These are phyloP conservation scores for Promerops cafer DNA, from an alignment of 2,113 vertebrate species.

Conservation along the genomic window DNA sequence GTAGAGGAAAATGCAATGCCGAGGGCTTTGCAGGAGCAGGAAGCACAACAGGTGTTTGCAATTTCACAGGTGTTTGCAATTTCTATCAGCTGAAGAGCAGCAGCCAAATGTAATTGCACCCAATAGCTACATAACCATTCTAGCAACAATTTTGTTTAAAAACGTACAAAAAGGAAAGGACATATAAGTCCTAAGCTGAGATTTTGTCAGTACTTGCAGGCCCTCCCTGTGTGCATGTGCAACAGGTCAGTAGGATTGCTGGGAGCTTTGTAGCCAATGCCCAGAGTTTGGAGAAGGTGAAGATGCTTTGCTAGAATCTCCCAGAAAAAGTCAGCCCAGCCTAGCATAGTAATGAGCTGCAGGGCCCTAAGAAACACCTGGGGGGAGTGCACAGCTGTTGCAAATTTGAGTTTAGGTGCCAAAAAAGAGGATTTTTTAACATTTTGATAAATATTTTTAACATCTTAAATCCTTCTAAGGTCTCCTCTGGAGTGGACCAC, in stretches of 20 bases:
- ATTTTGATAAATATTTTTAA: not conserved
- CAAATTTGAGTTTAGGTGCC: not conserved
- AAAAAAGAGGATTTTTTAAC: not conserved
- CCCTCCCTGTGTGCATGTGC: accelerated
- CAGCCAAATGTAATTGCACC: not conserved
- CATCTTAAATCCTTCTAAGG: not conserved
- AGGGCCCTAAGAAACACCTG: not conserved
- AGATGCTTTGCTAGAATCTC: accelerated
- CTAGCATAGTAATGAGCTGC: not conserved
- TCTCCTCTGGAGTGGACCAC: not conserved
- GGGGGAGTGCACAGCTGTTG: not conserved
- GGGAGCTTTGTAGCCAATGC: not conserved
- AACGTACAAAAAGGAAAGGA: not conserved
- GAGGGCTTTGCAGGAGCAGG: not conserved
- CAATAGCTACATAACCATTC: not conserved
- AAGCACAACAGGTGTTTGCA: not conserved
- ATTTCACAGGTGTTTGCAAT: not conserved
- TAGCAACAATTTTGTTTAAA: not conserved
- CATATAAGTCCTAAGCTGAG: not conserved
- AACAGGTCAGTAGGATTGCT: not conserved
- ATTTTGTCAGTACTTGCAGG: not conserved
- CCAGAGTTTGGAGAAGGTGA: not conserved
- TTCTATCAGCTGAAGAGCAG: not conserved
- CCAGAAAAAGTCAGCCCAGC: not conserved
- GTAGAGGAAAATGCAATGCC: accelerated